These are phyloP conservation scores for Nemurella pictetii DNA, from an alignment of 2,888 invertebrate species.

Conservation along the genomic window DNA sequence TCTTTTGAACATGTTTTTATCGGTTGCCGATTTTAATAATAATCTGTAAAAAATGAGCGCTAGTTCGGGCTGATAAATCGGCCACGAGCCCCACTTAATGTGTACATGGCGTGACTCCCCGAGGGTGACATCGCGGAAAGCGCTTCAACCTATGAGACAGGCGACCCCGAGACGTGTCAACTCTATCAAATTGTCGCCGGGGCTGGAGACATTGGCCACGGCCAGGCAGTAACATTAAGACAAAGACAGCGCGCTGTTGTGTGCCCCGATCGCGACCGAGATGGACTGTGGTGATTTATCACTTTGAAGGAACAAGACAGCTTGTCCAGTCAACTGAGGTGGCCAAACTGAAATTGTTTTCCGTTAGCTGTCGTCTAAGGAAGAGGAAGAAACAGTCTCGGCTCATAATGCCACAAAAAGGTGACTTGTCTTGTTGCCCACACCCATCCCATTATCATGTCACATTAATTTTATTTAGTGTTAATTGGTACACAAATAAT, in stretches of 20 bases:
- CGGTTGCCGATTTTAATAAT: background rate
- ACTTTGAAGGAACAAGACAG: constrained; percentile 9
- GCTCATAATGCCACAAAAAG: background rate
- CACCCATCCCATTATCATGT: too few species aligned
- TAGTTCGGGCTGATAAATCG: background rate
- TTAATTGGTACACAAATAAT: background rate
- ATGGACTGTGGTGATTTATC: constrained; percentile 23
- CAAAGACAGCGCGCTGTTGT: constrained; percentile 7
- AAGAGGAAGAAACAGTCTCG: constrained; percentile 11
- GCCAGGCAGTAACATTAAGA: constrained; percentile 1
- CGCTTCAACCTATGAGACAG: constrained; percentile 4
- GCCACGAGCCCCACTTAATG: background rate
- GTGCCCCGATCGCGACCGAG: background rate
- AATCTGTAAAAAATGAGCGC: background rate
- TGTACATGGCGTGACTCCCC: background rate
- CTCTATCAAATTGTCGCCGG: constrained; percentile 25
- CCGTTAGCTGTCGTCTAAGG: constrained; percentile 2
- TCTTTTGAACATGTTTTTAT: background rate
- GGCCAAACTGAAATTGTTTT: constrained; percentile 27
- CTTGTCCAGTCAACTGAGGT: constrained; percentile 25
- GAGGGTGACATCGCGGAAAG: background rate
- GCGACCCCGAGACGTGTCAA: background rate
- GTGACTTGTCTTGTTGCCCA: background rate
- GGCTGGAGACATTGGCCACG: background rate
- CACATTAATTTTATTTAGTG: background rate